Evolutionary conservation across 2,113 vertebrate genomes (phyloP).

Genomic region (Grantiella picta): DNA sequence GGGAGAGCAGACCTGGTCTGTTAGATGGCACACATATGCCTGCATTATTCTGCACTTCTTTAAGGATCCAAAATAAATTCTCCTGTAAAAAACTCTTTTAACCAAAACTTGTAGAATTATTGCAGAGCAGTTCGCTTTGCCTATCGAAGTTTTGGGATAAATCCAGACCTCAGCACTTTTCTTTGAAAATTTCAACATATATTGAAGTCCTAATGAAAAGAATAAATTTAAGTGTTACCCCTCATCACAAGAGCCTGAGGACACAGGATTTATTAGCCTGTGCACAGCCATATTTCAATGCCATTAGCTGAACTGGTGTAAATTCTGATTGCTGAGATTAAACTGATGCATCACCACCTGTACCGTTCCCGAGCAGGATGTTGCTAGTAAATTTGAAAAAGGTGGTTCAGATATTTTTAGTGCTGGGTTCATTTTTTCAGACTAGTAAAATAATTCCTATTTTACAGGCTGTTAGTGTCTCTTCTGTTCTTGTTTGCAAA

Average conservation of each 20-base stretch:
- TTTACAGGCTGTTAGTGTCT: neutral
- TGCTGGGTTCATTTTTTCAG: neutral
- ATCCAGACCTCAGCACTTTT: neutral
- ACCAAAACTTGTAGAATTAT: neutral
- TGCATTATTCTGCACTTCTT: neutral
- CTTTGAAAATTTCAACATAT: neutral
- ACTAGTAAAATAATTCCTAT: neutral
- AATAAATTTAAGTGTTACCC: neutral
- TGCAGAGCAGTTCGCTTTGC: neutral
- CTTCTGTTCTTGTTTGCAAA: neutral
- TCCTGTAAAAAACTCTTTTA: neutral
- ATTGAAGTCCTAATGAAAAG: neutral
- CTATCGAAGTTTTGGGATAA: neutral
- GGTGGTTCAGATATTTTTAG: neutral
- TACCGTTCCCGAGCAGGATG: accelerated
- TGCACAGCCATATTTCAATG: neutral
- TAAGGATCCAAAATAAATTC: neutral
- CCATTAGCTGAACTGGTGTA: neutral
- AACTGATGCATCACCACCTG: neutral
- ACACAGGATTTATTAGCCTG: neutral
- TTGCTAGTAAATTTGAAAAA: neutral
- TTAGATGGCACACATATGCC: neutral
- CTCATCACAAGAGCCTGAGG: neutral
- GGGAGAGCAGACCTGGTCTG: neutral
- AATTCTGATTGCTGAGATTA: neutral